Conservation (phyloP, 2,797 vertebrate species). For the Hozukius guyotensis region DNA sequence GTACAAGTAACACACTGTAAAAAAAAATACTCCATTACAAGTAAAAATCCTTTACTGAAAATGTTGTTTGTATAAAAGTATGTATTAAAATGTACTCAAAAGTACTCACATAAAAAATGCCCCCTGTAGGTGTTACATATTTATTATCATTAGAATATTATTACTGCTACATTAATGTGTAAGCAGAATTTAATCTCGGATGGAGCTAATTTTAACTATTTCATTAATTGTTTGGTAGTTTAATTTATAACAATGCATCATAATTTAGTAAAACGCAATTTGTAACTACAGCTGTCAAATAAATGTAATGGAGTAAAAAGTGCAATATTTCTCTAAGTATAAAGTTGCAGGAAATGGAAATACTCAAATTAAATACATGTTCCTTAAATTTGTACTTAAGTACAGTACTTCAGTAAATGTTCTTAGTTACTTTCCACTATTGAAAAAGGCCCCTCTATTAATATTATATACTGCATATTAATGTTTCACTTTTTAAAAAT, state of each 20-base stretch:
- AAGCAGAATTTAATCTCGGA: not conserved
- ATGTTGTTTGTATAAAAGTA: not conserved
- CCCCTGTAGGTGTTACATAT: not conserved
- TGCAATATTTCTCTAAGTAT: not conserved
- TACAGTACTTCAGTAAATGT: not conserved
- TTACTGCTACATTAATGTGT: not conserved
- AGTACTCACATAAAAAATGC: not conserved
- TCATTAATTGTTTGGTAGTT: not conserved
- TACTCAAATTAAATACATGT: not conserved
- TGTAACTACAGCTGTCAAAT: not conserved
- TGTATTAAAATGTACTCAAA: not conserved
- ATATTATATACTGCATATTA: not conserved
- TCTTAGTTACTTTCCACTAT: not conserved
- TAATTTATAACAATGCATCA: not conserved
- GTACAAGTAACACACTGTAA: not conserved
- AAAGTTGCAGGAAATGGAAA: not conserved
- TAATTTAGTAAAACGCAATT: not conserved
- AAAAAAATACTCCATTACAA: not conserved
- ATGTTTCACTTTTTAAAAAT: not conserved
- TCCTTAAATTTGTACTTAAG: no score
- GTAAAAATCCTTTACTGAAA: not conserved
- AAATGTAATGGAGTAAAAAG: not conserved
- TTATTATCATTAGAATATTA: not conserved
- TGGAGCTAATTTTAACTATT: not conserved
- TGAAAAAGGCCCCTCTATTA: not conserved